phyloP scores from a whole-genome alignment of 2,113 vertebrate species.

The Nerophis lumbriciformis region DNA sequence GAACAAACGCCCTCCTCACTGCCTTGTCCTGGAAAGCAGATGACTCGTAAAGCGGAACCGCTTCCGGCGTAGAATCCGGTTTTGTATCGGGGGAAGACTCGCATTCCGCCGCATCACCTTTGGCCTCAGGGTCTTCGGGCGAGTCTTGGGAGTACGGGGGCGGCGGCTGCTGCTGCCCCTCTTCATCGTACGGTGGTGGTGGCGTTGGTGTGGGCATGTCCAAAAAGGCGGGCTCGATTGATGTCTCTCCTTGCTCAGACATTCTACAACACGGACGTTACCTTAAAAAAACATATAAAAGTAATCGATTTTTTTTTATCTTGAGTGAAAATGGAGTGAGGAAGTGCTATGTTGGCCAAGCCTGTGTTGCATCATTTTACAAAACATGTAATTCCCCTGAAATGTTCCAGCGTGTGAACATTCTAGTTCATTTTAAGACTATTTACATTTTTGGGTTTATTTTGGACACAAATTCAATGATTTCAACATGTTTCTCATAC shows the following conservation, averaged over 20 bases:
- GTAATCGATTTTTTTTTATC: too few species aligned
- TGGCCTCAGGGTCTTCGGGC: slow-evolving; percentile 1
- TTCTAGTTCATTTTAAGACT: too few species aligned
- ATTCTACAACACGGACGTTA: background rate
- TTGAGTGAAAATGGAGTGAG: too few species aligned
- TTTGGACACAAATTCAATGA: too few species aligned
- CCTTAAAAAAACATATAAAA: too few species aligned
- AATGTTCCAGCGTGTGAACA: too few species aligned
- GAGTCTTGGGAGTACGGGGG: slow-evolving; percentile 35
- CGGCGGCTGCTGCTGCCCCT: slow-evolving; percentile 22
- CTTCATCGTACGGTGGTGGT: background rate
- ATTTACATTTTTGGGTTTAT: too few species aligned
- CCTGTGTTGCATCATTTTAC: too few species aligned
- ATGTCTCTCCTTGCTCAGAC: background rate
- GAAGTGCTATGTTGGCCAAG: too few species aligned
- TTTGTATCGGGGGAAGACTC: slow-evolving; percentile 11
- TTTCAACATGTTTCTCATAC: too few species aligned
- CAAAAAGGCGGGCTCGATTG: background rate
- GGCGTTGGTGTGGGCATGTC: background rate
- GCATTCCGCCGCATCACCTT: background rate
- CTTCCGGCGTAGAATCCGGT: slow-evolving; percentile 19
- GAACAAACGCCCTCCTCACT: slow-evolving; percentile 58
- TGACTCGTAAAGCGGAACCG: background rate
- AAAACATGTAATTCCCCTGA: too few species aligned
- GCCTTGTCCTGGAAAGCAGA: slow-evolving; percentile 47